Base-by-base conservation (phyloP, 2,113 vertebrate species). In the Ramphastos sulfuratus region DNA sequence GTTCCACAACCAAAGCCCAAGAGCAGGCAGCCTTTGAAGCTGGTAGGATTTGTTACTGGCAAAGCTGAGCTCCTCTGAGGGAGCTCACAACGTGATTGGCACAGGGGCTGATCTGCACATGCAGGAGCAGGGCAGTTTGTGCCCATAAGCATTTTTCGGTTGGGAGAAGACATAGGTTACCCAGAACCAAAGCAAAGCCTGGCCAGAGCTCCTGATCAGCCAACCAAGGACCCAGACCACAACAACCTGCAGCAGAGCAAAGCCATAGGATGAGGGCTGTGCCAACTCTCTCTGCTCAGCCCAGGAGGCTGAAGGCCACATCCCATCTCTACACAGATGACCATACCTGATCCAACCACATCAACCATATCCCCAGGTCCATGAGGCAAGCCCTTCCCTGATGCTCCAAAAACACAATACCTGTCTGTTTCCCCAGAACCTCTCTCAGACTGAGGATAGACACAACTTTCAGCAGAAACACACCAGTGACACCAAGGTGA, bases 381-480 rank as follows among this genome's bases (percentile, higher is more conserved):
- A 1, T 6, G 50, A 35, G 28, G 28, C 28, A 33, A 64, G 20
- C 21, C 21, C 10, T 58, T 82, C 69, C 59, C 65, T 20, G 61
- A 80, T 50, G 59, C 55, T 90, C 59, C 84, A 35, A 82, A 27
- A n/a, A 70, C 80, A 61, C 80, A 56, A 85, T 56, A 56, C 18
- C 18, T 42, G 31, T 52, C 37, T 7, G 3, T 73, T 73, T 61
- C 21, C 44, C 16, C 54, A 25, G 64, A 52, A 52, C 30, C 64
- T 16, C 0, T 0, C 48, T 30, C 1, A 0, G 58, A 61, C 50
- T 87, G 78, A 12, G 0, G 2, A 37, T 6, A 1, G 82, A 52
- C 69, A 85, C 31, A 37, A 5, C 37, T 89, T 74, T 4, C 0
- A 44, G 46, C 82, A 88, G 75, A 83, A 88, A 46, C 61, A 30